These are phyloP conservation scores for Omphaloscelis lunosa DNA, from an alignment of 2,888 invertebrate genomes.

Conservation along the genomic window DNA sequence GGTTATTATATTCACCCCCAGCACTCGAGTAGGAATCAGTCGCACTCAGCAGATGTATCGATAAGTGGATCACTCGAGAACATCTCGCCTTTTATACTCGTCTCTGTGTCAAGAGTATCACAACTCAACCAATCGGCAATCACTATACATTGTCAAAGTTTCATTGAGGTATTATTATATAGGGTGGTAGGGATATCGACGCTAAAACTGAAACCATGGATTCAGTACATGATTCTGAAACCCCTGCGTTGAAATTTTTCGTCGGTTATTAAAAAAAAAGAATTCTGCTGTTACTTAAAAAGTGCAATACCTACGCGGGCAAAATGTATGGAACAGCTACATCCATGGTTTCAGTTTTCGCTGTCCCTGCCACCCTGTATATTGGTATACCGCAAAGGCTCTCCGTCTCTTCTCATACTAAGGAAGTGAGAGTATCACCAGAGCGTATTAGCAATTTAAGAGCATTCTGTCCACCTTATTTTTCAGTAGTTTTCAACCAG, in stretches of 20 bases:
- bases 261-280: too few relatives aligned
- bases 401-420: not conserved
- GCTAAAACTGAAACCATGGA: too few relatives aligned
- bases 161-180: not conserved
- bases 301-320: too few relatives aligned
- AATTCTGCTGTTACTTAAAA: too few relatives aligned
- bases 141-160: slow-evolving; percentile 16
- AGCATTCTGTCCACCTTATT: not conserved
- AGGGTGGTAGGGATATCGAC: too few relatives aligned
- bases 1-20: slow-evolving; percentile 23
- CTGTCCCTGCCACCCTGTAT: too few relatives aligned
- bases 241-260: too few relatives aligned
- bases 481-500: not conserved
- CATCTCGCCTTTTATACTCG: slow-evolving; percentile 21
- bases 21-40: slow-evolving; percentile 16
- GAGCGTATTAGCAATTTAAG: not conserved
- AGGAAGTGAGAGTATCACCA: not conserved
- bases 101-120: slow-evolving; percentile 5
- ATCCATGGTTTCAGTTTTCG: too few relatives aligned
- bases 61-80: slow-evolving; percentile 9
- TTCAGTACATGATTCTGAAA: too few relatives aligned
- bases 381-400: not conserved
- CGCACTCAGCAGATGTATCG: slow-evolving; percentile 33
- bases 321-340: too few relatives aligned
- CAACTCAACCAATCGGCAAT: slow-evolving; percentile 1